Evolutionary conservation across 2,113 vertebrate genomes (phyloP).

Genomic region (Oplegnathus fasciatus): DNA sequence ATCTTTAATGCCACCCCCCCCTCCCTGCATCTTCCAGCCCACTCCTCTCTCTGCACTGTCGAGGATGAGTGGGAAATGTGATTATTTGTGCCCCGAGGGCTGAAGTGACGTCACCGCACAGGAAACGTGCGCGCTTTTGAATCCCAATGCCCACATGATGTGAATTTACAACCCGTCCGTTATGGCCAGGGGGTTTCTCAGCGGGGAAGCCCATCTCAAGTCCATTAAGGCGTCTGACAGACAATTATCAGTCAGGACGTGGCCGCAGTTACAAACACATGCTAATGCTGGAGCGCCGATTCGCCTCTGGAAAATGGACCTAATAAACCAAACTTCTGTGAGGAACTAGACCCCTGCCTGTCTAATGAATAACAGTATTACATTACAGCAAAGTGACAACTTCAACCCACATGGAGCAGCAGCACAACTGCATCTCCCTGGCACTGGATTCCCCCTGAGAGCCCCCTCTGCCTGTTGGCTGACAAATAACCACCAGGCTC

Average conservation of each 20-base stretch:
- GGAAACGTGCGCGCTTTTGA: slow-evolving; percentile 5
- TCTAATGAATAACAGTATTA: slow-evolving; percentile 22
- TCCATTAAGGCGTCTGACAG: slow-evolving; percentile 33
- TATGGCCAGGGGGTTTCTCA: background rate
- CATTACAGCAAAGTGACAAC: slow-evolving; percentile 16
- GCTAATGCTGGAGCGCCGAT: slow-evolving; percentile 7
- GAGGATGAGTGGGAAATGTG: slow-evolving; percentile 48
- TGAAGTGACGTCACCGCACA: slow-evolving; percentile 9
- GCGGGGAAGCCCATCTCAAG: slow-evolving; percentile 8
- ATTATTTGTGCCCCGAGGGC: slow-evolving; percentile 39
- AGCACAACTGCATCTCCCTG: slow-evolving; percentile 27
- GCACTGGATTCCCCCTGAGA: slow-evolving; percentile 2
- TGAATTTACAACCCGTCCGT: slow-evolving; percentile 18
- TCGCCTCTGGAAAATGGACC: slow-evolving; percentile 16
- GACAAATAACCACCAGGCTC: slow-evolving; percentile 26
- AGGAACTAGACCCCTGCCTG: slow-evolving; percentile 6
- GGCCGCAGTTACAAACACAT: slow-evolving; percentile 9
- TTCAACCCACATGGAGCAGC: background rate
- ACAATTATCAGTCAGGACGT: slow-evolving; percentile 16
- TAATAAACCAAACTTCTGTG: slow-evolving; percentile 10
- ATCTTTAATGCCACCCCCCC: slow-evolving; percentile 29
- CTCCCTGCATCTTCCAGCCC: slow-evolving; percentile 17
- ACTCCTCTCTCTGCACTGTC: slow-evolving; percentile 24
- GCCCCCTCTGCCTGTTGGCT: slow-evolving; percentile 26
- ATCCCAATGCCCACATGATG: slow-evolving; percentile 24